Evolutionary conservation across 2,888 invertebrate genomes (phyloP), one percentile per base, ranked within the genome.

Genomic region (Lepas anatifera): DNA sequence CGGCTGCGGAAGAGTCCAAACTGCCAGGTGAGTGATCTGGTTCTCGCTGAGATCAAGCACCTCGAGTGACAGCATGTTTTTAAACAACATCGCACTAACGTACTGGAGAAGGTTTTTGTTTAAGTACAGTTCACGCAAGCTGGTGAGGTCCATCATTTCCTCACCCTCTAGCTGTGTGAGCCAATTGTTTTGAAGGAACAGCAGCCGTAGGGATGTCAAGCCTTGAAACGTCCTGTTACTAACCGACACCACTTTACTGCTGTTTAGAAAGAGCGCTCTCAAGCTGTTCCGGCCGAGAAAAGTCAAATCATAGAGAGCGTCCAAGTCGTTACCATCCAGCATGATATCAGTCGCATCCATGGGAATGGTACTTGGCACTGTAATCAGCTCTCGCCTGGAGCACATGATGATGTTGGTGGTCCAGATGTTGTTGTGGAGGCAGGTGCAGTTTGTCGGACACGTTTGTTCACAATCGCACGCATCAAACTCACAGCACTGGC

Each of bases 391-490:
- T 3, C 72, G 68, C 81, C 10, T 74, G 70, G 88, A 88, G 82
- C 91, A 91, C 82, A 90, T 89, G 75, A 91, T 90, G 70, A 91
- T 88, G 83, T 91, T 91, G 78, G 89, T 87, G 76, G 87, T 86
- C 89, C 91, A 92, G 76, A 88, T 87, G 80, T 89, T 87, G 83
- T 93, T 92, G 78, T 91, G 89, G 63, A 73, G 73, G 80, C 92
- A 93, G 75, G 87, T 87, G 81, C 92, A 93, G 79, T 87, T 88
- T 79, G 86, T 86, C 74, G 92, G 92, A 80, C 92, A 93, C 76
- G 89, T 89, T 89, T 91, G 92, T 84, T 91, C 89, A 81, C 92
- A 92, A 82, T 93, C 92, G 82, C 92, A 93, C 73, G 90, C 90
- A 80, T 90, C 90, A 83, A 89, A 92, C 79, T 91, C 90, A 82